These are phyloP conservation scores for Clarias magur DNA, from an alignment of 2,113 vertebrate genomes.

Conservation along the genomic window DNA sequence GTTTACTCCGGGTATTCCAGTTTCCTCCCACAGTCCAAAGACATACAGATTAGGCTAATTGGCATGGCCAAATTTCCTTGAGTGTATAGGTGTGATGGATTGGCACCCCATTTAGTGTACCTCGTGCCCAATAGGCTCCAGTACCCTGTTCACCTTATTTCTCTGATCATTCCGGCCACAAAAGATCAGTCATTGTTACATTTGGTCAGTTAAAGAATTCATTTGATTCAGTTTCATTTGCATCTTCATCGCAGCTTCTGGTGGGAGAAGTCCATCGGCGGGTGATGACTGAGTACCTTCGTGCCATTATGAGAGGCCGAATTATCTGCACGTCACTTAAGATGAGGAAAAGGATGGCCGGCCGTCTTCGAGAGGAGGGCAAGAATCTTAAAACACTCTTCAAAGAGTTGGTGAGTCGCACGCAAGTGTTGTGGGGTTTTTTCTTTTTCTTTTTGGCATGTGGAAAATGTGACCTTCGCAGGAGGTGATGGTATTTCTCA, in stretches of 20 bases:
- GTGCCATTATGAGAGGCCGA: constrained; percentile 80
- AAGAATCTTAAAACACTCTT: constrained; percentile 83
- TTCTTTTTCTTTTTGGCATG: not conserved
- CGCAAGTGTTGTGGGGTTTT: not conserved
- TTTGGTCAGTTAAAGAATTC: not conserved
- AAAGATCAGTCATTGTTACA: not conserved
- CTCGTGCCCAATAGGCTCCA: no score
- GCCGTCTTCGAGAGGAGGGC: constrained; percentile 79
- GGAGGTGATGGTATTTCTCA: constrained; percentile 4
- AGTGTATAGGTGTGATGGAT: no score
- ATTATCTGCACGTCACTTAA: constrained; percentile 82
- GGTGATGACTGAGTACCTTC: constrained; percentile 82
- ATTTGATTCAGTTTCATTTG: not conserved
- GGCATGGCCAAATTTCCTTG: no score
- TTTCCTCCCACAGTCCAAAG: no score
- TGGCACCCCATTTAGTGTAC: no score
- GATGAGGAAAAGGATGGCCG: constrained; percentile 80
- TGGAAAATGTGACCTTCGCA: constrained; percentile 11
- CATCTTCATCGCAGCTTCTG: constrained; percentile 68
- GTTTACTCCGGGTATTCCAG: no score
- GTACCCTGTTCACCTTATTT: not conserved
- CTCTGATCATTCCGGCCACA: not conserved
- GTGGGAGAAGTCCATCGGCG: constrained; percentile 81
- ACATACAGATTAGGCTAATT: no score
- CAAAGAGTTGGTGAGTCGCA: constrained; percentile 78